Evolutionary conservation across 2,888 invertebrate genomes (phyloP), one percentile per base, ranked within the genome.

Genomic region (Drosophila multiciliata): DNA sequence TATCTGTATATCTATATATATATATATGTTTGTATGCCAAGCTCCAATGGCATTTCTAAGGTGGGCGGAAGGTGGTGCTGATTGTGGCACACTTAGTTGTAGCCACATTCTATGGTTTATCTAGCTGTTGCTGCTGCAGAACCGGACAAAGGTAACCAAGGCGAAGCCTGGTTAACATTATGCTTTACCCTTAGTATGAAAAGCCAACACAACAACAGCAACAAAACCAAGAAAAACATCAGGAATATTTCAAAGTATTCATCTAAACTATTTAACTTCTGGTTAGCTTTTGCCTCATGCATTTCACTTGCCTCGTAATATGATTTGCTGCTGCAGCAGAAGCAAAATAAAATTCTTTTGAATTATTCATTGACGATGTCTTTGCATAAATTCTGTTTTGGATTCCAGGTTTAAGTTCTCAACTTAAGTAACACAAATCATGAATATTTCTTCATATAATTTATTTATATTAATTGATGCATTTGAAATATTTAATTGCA

Each of bases 101-200:
- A 57, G 38, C 40, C 53, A 55, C 23, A 45, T 33, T 45, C 48
- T 48, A 42, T 42, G 60, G 58, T 50, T 77, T 57, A 42, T 36
- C 60, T 29, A 64, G 36, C 76, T 40, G 52, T 32, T 32, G 33
- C 11, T 54, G 17, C 17, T 23, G 52, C 35, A 26, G 15, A 52
- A 38, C 33, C 23, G 70, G 83, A 77, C 81, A 88, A 83, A 83
- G 84, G 89, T 83, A 83, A 84, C 89, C 87, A 89, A 81, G 84
- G 66, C 40, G 33, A 50, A 62, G 45, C 77, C 33, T 62, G 60
- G 66, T 63, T 63, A 80, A 50, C 62, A 45, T 63, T 40, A 49
- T 26, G 49, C 33, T 38, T 20, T 33, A 26, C 7, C 59, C 36
- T 42, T 32, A 26, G 48, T n/a, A 57, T 20, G 48, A 40, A 3